A percentile compares a stretch with the other conserved stretches of the same genome.
phyloP scores from a whole-genome alignment of 2,113 vertebrate species.

The Crotalus tigris region DNA sequence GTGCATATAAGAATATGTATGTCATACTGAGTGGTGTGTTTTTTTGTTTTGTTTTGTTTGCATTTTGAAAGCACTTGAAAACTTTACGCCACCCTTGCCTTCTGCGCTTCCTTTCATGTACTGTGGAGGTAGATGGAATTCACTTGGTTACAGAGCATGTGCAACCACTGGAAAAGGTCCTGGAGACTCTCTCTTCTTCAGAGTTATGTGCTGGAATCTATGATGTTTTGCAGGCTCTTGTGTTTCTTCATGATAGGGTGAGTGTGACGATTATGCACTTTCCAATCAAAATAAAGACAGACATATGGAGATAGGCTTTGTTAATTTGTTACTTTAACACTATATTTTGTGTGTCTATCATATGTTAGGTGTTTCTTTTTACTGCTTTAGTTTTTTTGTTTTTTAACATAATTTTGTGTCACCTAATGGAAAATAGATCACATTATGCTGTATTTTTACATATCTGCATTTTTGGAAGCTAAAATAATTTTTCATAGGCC shows the following conservation, averaged over 20 bases:
- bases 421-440: neutral
- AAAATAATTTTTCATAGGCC: neutral
- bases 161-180: slow-evolving; percentile 80
- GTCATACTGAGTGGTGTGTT: neutral
- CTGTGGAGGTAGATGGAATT: slow-evolving; percentile 85
- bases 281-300: neutral
- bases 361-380: neutral
- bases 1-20: neutral
- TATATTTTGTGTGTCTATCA: neutral
- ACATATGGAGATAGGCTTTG: fast-evolving
- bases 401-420: neutral
- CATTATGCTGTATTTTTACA: neutral
- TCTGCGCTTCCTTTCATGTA: slow-evolving; percentile 92
- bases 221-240: slow-evolving; percentile 86
- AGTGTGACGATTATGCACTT: slow-evolving; percentile 39
- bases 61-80: slow-evolving; percentile 86
- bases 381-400: neutral
- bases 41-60: neutral
- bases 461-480: neutral
- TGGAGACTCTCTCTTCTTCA: slow-evolving; percentile 80
- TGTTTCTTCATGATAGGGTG: slow-evolving; percentile 94
- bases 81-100: slow-evolving; percentile 93
- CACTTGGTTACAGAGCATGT: slow-evolving; percentile 92
- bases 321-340: neutral
- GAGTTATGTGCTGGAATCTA: slow-evolving; percentile 95